Percentiles rank a stretch among this genome's conserved stretches.
These are phyloP conservation scores for Lutjanus argentimaculatus DNA, from an alignment of 2,797 vertebrate species.

Conservation along the genomic window DNA sequence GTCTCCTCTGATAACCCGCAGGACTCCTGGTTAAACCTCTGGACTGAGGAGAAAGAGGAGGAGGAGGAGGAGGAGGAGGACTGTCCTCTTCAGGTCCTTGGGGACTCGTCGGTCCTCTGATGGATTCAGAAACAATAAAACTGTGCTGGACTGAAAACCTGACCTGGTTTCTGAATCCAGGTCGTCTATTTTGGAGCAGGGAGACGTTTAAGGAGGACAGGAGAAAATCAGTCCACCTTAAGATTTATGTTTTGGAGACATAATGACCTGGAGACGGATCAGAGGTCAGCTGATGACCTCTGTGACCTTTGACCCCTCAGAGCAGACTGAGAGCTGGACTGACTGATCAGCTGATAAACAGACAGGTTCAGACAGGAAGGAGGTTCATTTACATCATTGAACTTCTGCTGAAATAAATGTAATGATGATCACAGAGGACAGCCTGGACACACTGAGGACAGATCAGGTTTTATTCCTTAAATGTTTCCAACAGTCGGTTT, in stretches of 20 bases:
- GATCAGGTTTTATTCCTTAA: too few species aligned
- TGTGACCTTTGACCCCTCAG: slow-evolving; percentile 18
- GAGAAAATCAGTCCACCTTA: neutral
- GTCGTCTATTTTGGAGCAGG: slow-evolving; percentile 7
- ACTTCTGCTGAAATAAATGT: too few species aligned
- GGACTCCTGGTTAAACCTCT: too few species aligned
- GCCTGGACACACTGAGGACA: too few species aligned
- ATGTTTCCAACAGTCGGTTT: too few species aligned
- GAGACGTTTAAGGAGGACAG: neutral
- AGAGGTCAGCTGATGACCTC: neutral
- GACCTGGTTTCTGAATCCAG: slow-evolving; percentile 10
- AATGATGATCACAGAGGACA: too few species aligned
- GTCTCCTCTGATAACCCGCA: too few species aligned
- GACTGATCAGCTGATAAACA: slow-evolving; percentile 20
- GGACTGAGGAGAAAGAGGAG: too few species aligned
- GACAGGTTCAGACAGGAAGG: neutral
- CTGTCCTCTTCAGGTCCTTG: too few species aligned
- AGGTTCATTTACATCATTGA: too few species aligned
- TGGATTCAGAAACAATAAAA: neutral
- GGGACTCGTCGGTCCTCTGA: neutral
- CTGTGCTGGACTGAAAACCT: neutral
- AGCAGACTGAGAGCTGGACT: neutral
- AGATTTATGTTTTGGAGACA: neutral
- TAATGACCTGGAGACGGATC: slow-evolving; percentile 3
- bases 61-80: neutral